phyloP scores from a whole-genome alignment of 2,888 invertebrate genomes.

The Amorpha juglandis region DNA sequence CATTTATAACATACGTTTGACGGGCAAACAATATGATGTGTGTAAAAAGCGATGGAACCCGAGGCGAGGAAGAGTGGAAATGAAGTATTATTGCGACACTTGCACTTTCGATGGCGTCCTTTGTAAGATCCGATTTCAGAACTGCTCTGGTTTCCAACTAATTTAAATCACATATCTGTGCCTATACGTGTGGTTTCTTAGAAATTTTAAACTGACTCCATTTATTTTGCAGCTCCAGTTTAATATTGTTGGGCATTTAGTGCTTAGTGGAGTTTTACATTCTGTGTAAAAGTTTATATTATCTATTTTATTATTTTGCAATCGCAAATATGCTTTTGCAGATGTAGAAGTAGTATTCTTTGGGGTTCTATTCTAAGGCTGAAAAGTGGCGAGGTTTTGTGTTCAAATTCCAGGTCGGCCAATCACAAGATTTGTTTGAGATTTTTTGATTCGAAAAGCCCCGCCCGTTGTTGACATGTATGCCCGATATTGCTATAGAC shows the following conservation, averaged over 20 bases:
- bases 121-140: slow-evolving; percentile 59
- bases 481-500: too few relatives aligned
- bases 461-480: too few relatives aligned
- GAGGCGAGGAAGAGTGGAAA: slow-evolving; percentile 70
- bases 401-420: too few relatives aligned
- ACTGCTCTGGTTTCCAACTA: slow-evolving; percentile 55
- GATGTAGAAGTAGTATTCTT: too few relatives aligned
- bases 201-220: slow-evolving; percentile 19
- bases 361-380: background rate
- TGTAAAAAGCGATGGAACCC: slow-evolving; percentile 73
- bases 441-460: too few relatives aligned
- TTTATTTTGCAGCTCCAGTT: background rate
- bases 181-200: slow-evolving; percentile 29
- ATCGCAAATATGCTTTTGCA: too few relatives aligned
- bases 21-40: slow-evolving; percentile 69
- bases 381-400: too few relatives aligned
- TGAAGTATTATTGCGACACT: slow-evolving; percentile 82
- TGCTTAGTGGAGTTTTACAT: background rate
- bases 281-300: too few relatives aligned
- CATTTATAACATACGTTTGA: slow-evolving; percentile 81
- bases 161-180: slow-evolving; percentile 35
- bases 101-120: slow-evolving; percentile 78
- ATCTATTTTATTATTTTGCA: too few relatives aligned
- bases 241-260: background rate
- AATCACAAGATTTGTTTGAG: too few relatives aligned